Conservation (phyloP, 2,797 vertebrate species). For the Crocodylus rhombifer region DNA sequence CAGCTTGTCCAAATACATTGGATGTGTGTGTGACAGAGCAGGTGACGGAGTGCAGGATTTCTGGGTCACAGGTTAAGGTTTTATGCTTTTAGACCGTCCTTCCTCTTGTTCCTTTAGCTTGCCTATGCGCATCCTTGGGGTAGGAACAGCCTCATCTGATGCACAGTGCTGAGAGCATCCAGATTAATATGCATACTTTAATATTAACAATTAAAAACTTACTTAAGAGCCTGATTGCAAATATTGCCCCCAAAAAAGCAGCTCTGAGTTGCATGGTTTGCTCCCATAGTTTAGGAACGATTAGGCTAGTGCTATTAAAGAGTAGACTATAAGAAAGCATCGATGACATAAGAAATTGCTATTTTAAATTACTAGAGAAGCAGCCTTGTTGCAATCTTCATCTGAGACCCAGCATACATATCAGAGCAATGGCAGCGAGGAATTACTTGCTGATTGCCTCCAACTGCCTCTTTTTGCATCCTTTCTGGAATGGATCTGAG, state of each 20-base stretch:
- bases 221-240: neutral
- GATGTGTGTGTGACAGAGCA: too few species aligned
- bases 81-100: too few species aligned
- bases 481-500: neutral
- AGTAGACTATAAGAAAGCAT: neutral
- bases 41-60: too few species aligned
- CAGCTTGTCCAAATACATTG: too few species aligned
- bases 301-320: neutral
- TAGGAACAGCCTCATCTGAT: neutral
- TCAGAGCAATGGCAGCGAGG: neutral
- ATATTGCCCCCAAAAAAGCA: neutral
- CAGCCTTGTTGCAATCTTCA: neutral
- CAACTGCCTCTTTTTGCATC: neutral
- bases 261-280: neutral
- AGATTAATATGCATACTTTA: neutral
- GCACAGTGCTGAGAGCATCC: neutral
- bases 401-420: neutral
- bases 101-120: too few species aligned
- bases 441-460: neutral
- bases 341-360: too few species aligned
- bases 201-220: neutral
- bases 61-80: too few species aligned
- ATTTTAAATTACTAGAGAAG: neutral
- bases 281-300: neutral
- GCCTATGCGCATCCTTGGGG: too few species aligned